Evolutionary conservation across 2,113 vertebrate genomes (phyloP).

Genomic region (Pampusana beccarii): DNA sequence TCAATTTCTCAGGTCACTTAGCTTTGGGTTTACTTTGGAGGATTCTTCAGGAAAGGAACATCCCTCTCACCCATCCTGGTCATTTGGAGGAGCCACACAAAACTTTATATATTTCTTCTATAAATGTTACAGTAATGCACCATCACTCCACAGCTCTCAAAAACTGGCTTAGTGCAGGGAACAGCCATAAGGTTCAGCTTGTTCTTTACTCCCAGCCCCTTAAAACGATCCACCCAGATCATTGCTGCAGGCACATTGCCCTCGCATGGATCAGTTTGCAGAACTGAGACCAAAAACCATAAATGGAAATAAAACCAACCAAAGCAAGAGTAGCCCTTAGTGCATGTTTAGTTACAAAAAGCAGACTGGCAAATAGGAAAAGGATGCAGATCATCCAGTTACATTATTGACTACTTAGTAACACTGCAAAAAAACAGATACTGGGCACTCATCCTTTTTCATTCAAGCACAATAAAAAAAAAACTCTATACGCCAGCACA

Average conservation of each 20-base stretch:
- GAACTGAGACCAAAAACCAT: not conserved
- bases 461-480: not conserved
- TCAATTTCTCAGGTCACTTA: not conserved
- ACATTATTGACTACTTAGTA: not conserved
- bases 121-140: accelerated
- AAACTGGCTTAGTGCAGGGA: not conserved
- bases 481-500: not conserved
- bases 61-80: not conserved
- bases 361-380: not conserved
- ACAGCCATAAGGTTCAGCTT: not conserved
- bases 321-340: not conserved
- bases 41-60: not conserved
- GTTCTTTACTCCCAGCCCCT: not conserved
- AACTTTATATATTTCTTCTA: not conserved
- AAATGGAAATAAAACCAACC: not conserved
- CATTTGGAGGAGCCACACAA: not conserved
- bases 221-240: not conserved
- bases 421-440: not conserved
- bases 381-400: not conserved
- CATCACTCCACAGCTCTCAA: not conserved
- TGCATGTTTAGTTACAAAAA: not conserved
- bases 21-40: not conserved
- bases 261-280: not conserved
- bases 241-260: not conserved
- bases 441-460: not conserved